Base-by-base conservation (phyloP, 2,797 vertebrate species). In the Falco novaeseelandiae region DNA sequence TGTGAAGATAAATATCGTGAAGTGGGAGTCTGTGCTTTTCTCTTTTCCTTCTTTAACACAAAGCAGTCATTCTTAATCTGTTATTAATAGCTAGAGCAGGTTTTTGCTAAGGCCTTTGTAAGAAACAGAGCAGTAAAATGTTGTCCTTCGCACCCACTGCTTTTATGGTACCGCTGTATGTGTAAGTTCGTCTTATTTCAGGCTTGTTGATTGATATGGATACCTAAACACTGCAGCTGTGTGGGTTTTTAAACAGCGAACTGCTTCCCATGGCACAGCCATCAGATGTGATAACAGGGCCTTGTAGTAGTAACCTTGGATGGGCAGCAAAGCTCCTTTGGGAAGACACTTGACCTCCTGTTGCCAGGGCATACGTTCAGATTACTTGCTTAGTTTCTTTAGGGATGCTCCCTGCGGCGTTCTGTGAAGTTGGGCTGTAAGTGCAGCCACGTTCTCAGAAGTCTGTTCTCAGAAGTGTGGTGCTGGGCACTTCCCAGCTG, bases 401-500 rank as follows among this genome's bases (percentile, higher is more conserved):
- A 21, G 79, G 58, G 66, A 6, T 34, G 55, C 38, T 59, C 44
- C 66, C 38, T 6, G 12, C 1, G 3, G 9, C 0, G 0, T 5
- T 55, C 3, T 27, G 52, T 30, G 44, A 29, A 6, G 5, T 7
- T 1, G 21, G 61, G 62, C 74, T 10, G 27, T 49, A 34, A 22
- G 14, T 18, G 21, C 29, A 30, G 66, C 32, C 4, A 3, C 0
- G 5, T 48, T 71, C 57, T 42, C 71, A 54, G 46, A 40, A 17
- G 0, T 1, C 36, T 0, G 6, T 48, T 71, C 57, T 42, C 71
- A 54, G 46, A 40, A 17, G 0, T 1, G 9, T 1, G 0, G 7
- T n/a, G 34, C 46, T 23, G 46, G 78, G 38, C 1, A 11, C 40
- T 82, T 79, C 76, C 81, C 70, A 14, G 69, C 72, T 93, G 63